These are phyloP conservation scores for Erpornis zantholeuca DNA, from an alignment of 2,113 vertebrate genomes.

Conservation along the genomic window DNA sequence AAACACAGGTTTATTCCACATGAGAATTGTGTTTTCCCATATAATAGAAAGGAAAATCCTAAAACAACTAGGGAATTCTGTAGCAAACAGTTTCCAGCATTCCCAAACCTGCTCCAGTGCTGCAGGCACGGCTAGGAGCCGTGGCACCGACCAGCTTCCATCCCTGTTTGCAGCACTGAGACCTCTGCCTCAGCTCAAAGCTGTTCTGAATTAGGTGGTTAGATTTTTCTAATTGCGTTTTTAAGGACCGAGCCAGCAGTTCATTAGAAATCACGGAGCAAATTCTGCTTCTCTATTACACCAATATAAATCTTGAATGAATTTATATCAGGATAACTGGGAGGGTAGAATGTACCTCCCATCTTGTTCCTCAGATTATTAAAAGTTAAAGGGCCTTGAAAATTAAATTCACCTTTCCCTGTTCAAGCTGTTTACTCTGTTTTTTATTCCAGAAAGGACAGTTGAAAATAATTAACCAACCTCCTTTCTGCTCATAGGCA, in stretches of 20 bases:
- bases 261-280: slow-evolving; percentile 43
- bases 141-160: neutral
- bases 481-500: neutral
- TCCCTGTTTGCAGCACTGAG: neutral
- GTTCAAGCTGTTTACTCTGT: neutral
- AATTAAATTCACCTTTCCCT: slow-evolving; percentile 56
- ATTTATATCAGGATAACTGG: slow-evolving; percentile 46
- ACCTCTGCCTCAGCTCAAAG: slow-evolving; percentile 48
- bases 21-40: neutral
- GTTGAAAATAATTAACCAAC: slow-evolving; percentile 36
- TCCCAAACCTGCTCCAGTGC: neutral
- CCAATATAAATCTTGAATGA: slow-evolving; percentile 58
- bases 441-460: slow-evolving; percentile 31
- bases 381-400: slow-evolving; percentile 46
- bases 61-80: neutral
- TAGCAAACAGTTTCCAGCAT: neutral
- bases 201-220: slow-evolving; percentile 60
- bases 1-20: neutral
- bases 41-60: neutral
- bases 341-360: slow-evolving; percentile 44
- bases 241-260: slow-evolving; percentile 54
- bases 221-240: slow-evolving; percentile 58
- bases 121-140: neutral
- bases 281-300: slow-evolving; percentile 66
- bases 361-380: slow-evolving; percentile 52